Evolutionary conservation across 1,140 invertebrate genomes (phyloP), one percentile per base, ranked within the genome.

Genomic region (Antheraea mylitta): DNA sequence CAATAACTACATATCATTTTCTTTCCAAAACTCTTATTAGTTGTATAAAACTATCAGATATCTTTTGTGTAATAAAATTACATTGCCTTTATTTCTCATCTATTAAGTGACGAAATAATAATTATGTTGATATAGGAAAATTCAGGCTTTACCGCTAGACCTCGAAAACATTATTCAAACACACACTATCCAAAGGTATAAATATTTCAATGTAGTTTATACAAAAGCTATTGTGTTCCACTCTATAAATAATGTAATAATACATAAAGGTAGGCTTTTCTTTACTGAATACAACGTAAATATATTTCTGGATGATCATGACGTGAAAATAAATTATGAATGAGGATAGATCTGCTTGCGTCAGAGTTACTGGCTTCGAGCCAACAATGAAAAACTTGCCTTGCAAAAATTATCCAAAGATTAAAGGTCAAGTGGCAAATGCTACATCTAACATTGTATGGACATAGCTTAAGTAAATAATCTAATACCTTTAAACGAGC

Each of bases 301-400:
- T 48, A 22, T 42, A 48, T 65, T 65, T 37, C 58, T 58, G 36
- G 18, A 45, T 45, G 42, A n/a, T 30, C 22, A 45, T 45, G 61
- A 73, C 60, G 74, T 37, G 75, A 80, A 76, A 73, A 67, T 75
- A 81, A 84, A 82, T 83, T 85, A 87, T 89, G 87, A 89, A 89
- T 87, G 83, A 80, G 80, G 71, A 77, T 62, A 65, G 19, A 42
- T 75, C 69, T 70, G 73, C 66, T 72, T 81, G 74, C 79, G 76
- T 84, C 78, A 81, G 67, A 77, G 45, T 65, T 48, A 38, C 81
- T 88, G 87, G 86, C 77, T 19, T 16, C 13, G 22, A 68, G 81
- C 86, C 85, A 86, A 45, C 71, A 68, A 64, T 68, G 45, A 70
- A 70, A 74, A 70, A 79, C 78, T 82, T 83, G 77, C 80, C 72